Percentiles rank a stretch among this genome's conserved stretches.
Evolutionary conservation across 2,888 invertebrate species (phyloP).

Genomic region (Anthophora plumipes): DNA sequence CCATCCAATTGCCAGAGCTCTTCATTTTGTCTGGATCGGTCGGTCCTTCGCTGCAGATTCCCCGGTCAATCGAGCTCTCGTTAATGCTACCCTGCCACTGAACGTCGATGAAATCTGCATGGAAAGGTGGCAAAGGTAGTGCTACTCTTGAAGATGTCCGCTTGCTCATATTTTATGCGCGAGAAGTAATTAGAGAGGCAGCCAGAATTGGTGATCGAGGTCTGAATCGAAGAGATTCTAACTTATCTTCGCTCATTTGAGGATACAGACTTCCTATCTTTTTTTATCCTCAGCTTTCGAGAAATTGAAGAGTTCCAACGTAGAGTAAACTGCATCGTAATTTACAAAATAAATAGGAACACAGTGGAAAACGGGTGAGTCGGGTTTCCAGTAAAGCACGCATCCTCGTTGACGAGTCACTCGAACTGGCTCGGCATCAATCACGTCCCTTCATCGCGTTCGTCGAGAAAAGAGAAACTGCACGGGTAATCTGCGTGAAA

Average conservation of each 20-base stretch:
- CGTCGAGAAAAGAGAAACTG: constrained; percentile 15
- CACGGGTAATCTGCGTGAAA: constrained; percentile 47
- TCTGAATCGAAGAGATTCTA: constrained; percentile 1
- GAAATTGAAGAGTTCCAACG: background rate
- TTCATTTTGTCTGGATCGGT: constrained; percentile 28
- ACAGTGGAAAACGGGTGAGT: background rate
- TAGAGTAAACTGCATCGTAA: background rate
- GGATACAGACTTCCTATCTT: background rate
- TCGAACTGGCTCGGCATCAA: constrained; percentile 38
- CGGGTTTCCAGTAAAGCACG: constrained; percentile 15
- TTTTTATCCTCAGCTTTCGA: too few species aligned
- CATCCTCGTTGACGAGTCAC: constrained; percentile 29
- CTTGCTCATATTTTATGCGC: constrained; percentile 48
- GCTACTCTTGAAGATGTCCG: constrained; percentile 3
- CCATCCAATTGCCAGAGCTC: constrained; percentile 47
- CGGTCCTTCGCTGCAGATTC: constrained; percentile 30
- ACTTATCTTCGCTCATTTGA: background rate
- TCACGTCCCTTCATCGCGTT: constrained; percentile 18
- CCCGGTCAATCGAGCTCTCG: constrained; percentile 52
- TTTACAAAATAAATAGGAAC: background rate
- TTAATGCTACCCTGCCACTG: constrained; percentile 32
- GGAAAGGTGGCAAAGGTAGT: constrained; percentile 20
- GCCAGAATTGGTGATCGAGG: background rate
- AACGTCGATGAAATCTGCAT: constrained; percentile 44
- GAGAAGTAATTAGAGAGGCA: constrained; percentile 27